Conservation (phyloP, 2,797 vertebrate species). For the Todus mexicanus region DNA sequence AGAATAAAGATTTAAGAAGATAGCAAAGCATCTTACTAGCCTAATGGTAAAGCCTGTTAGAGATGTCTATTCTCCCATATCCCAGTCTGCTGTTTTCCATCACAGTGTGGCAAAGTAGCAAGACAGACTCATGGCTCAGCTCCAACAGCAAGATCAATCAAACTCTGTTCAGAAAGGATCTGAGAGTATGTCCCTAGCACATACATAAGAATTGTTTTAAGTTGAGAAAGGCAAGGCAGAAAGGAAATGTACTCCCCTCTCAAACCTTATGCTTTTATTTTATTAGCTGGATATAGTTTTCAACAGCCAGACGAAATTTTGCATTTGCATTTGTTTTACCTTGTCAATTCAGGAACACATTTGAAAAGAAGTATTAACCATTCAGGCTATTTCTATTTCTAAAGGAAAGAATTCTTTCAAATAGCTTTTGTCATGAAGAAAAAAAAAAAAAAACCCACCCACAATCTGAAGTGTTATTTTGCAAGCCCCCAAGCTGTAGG, state of each 20-base stretch:
- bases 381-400: slow-evolving; percentile 4
- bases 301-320: slow-evolving; percentile 5
- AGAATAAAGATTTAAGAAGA: not conserved
- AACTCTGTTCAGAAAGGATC: not conserved
- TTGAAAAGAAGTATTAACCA: not conserved
- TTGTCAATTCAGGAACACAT: not conserved
- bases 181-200: not conserved
- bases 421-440: slow-evolving; percentile 4
- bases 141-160: not conserved
- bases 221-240: not conserved
- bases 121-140: not conserved
- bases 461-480: not conserved
- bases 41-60: not conserved
- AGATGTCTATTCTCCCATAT: not conserved
- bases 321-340: not conserved
- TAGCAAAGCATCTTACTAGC: not conserved
- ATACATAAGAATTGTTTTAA: not conserved
- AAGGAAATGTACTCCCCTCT: not conserved
- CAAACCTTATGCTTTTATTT: not conserved
- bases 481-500: slow-evolving; percentile 7
- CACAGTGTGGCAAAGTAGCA: not conserved
- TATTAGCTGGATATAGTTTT: not conserved
- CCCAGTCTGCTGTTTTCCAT: not conserved
- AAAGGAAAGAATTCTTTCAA: slow-evolving; percentile 26
- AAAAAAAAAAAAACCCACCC: not conserved